A percentile compares a stretch with the other conserved stretches of the same genome.
phyloP scores from a whole-genome alignment of 2,113 vertebrate genomes.

The Chionodraco myersi region DNA sequence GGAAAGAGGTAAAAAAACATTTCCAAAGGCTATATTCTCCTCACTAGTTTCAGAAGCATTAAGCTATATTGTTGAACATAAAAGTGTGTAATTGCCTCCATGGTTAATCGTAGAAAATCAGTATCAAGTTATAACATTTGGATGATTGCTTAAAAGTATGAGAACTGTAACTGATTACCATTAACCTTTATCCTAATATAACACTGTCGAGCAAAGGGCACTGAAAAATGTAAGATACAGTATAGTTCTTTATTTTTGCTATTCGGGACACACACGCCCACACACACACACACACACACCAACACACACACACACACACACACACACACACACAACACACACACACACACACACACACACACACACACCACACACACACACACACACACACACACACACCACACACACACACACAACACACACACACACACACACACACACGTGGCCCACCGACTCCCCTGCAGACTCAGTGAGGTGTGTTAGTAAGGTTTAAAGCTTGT shows the following conservation, averaged over 20 bases:
- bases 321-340: constrained; percentile 25
- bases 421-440: constrained; percentile 26
- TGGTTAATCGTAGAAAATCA: not conserved
- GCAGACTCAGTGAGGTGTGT: constrained; percentile 76
- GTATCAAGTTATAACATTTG: not conserved
- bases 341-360: constrained; percentile 26
- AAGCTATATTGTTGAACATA: not conserved
- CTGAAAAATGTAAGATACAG: not conserved
- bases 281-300: constrained; percentile 1
- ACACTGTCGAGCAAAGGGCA: not conserved
- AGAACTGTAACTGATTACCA: not conserved
- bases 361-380: constrained; percentile 7
- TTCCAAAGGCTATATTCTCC: not conserved
- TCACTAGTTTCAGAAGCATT: not conserved
- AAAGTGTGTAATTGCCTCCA: not conserved
- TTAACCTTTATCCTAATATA: not conserved
- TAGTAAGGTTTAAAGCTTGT: constrained; percentile 73
- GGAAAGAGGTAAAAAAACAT: not conserved
- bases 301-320: constrained; percentile 29
- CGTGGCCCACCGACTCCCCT: constrained; percentile 46
- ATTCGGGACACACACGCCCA: constrained; percentile 3
- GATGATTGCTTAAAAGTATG: not conserved
- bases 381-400: constrained; percentile 23
- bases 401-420: constrained; percentile 28
- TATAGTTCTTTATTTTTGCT: not conserved